Evolutionary conservation across 2,113 vertebrate genomes (phyloP), one percentile per base, ranked within the genome.

Genomic region (Etheostoma spectabile): DNA sequence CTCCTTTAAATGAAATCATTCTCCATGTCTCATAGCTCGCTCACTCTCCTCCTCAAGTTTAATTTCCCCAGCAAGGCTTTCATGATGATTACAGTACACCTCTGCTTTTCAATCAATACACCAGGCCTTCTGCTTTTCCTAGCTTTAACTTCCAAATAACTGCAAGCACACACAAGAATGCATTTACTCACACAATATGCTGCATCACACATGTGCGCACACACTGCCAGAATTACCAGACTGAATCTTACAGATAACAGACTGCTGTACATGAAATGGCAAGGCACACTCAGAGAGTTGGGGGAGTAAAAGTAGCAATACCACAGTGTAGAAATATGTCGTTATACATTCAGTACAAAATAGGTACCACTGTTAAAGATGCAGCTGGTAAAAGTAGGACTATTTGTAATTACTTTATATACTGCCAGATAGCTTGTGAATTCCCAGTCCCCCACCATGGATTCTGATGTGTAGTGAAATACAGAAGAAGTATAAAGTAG

Each of bases 31-130:
- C 74, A 72, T 24, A 80, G 51, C 46, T 11, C 65, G 15, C 72
- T 56, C 57, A 27, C 70, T 22, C 24, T 4, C 63, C 51, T 57
- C 59, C 24, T 53, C 0, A 4, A 61, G 62, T 89, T 82, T 90
- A 74, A 92, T 89, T 89, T 90, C 80, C 86, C 65, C 84, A 69
- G 52, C 78, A 74, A 85, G 77, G 88, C 82, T 89, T 85, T 92
- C 85, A 84, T 82, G 76, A 65, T 90, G 89, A 92, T 93, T 89
- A 87, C 89, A 51, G 68, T 79, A 81, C 80, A 83, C 86, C 79
- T 83, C 88, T 82, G 79, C 87, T 63, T 76, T 80, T 89, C 70
- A 89, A 86, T 93, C 89, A 92, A 80, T 86, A 78, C 66, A 7
- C 69, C 63, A 70, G 38, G 24, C 71, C 70, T 66, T 74, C 56